phyloP scores from a whole-genome alignment of 2,113 vertebrate species.

The Paracanthobrama guichenoti region DNA sequence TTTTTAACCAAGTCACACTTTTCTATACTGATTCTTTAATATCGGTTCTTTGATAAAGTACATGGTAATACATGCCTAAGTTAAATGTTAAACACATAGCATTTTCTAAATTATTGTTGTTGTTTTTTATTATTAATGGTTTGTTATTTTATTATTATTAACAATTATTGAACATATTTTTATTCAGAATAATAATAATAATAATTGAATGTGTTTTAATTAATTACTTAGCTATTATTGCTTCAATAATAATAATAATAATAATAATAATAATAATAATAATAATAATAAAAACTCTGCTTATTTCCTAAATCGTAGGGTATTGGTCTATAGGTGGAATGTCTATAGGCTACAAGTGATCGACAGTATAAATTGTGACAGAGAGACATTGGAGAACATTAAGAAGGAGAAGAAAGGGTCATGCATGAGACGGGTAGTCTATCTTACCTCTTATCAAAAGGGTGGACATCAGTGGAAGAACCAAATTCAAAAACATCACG shows the following conservation, averaged over 20 bases:
- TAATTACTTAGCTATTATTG: not conserved
- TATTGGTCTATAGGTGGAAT: not conserved
- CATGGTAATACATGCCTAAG: not conserved
- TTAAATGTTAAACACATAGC: not conserved
- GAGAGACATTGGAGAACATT: not conserved
- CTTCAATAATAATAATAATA: not conserved
- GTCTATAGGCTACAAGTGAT: not conserved
- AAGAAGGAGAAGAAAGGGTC: not conserved
- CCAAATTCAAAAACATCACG: slow-evolving; percentile 29
- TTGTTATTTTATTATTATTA: not conserved
- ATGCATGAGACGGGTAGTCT: not conserved
- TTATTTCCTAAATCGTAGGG: not conserved
- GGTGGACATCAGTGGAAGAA: slow-evolving; percentile 15
- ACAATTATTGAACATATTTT: not conserved
- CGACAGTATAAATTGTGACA: not conserved
- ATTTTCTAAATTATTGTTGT: not conserved
- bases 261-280: too few relatives aligned
- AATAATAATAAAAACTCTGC: too few relatives aligned
- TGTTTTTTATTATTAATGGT: not conserved
- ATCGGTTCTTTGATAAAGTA: not conserved
- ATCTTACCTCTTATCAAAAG: slow-evolving; percentile 43
- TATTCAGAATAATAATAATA: not conserved
- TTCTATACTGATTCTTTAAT: not conserved
- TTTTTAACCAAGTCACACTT: not conserved
- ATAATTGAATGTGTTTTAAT: not conserved